A percentile compares a stretch with the other conserved stretches of the same genome.
phyloP scores from a whole-genome alignment of 2,113 vertebrate species.

The Scolopax mira region DNA sequence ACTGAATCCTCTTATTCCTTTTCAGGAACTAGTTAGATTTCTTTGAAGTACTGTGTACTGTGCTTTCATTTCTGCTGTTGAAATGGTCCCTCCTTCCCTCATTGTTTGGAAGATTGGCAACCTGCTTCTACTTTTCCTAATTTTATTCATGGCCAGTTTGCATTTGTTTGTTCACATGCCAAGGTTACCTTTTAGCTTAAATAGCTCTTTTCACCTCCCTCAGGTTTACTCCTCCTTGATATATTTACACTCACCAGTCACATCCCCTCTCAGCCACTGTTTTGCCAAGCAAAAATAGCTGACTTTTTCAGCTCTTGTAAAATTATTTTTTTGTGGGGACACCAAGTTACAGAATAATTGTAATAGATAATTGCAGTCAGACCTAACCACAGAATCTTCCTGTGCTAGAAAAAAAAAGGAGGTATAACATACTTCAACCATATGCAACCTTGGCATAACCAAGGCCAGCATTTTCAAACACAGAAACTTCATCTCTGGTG shows the following conservation, averaged over 20 bases:
- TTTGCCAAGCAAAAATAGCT: background rate
- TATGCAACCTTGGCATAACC: too few species aligned
- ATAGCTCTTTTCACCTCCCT: conserved; percentile 10
- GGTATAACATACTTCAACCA: background rate
- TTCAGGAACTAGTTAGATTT: background rate
- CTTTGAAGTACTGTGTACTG: background rate
- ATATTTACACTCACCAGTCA: background rate
- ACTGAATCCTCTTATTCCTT: background rate
- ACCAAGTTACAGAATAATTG: background rate
- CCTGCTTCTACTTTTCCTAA: background rate
- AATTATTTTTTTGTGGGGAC: background rate
- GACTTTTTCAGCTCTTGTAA: background rate
- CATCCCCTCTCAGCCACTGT: background rate
- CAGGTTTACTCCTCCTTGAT: conserved; percentile 15
- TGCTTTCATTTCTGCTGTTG: background rate
- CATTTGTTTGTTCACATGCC: conserved; percentile 27
- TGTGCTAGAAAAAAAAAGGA: background rate
- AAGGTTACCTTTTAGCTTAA: conserved; percentile 21
- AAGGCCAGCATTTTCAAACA: background rate
- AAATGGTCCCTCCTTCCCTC: background rate
- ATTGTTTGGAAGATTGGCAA: conserved; percentile 16
- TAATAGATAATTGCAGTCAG: background rate
- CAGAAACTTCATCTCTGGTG: background rate
- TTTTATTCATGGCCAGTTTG: conserved; percentile 24
- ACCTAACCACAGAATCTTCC: background rate